Base-by-base conservation (phyloP, 2,797 vertebrate species). In the Silurus lanzhouensis region DNA sequence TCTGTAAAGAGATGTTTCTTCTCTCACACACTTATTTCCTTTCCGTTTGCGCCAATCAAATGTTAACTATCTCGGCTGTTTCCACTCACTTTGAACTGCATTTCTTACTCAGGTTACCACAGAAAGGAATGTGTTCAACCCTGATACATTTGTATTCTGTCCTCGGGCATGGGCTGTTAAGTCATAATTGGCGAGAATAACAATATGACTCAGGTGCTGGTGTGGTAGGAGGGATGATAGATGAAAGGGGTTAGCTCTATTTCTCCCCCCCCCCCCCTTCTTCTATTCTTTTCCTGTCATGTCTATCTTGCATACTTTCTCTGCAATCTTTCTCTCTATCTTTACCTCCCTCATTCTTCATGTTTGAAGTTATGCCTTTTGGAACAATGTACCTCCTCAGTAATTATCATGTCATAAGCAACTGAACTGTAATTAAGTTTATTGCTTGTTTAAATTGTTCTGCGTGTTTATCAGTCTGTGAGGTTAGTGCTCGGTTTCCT, bases 371-470 rank as follows among this genome's bases (percentile, higher is more conserved):
- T 70, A 46, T 67, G 52, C 64, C 68, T 84, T 61, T 67, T 60
- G 83, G 82, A 87, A 84, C 76, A 61, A 52, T 84, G 82, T 84
- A 27, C 70, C 82, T 77, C 76, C 77, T 61, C 83, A 82, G 81
- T 88, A 90, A 90, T 89, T 83, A 90, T 89, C 84, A 60, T 90
- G 89, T 88, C 83, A 86, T 84, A 84, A 82, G 88, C 77, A 84
- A 52, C 55, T 83, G 86, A 90, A 81, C 85, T 82, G 13, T 89
- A 85, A 89, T 89, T 90, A 90, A 66, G 66, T 87, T 89, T 86
- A 87, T 88, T 87, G 77, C 88, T 82, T 66, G 80, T 90, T 89
- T 91, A 84, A 88, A 89, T 89, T 82, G 83, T 79, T 83, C 82
- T 78, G 52, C 85, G 31, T 91, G 79, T 88, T 58, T 72, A 88